Percentiles rank a stretch among this genome's conserved stretches.
phyloP scores from a whole-genome alignment of 2,888 invertebrate genomes.

The Tillus elongatus region DNA sequence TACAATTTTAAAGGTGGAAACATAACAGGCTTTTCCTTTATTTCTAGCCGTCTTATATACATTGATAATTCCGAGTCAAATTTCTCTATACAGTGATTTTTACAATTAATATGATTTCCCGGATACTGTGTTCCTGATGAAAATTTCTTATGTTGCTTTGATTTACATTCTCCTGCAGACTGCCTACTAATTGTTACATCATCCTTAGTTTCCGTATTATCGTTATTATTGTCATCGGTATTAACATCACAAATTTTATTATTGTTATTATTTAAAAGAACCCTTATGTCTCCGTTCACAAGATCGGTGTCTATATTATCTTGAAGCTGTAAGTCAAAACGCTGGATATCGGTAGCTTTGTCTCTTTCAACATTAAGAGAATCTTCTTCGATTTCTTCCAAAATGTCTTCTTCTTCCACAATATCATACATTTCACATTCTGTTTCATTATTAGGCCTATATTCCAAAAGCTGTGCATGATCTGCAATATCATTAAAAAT shows the following conservation, averaged over 20 bases:
- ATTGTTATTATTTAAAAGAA: conserved; percentile 13
- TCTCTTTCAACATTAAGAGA: conserved; percentile 5
- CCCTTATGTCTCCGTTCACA: no score
- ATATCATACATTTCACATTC: conserved; percentile 10
- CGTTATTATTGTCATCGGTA: conserved; percentile 5
- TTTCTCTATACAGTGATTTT: conserved; percentile 37
- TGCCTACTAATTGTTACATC: conserved; percentile 10
- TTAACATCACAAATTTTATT: conserved; percentile 6
- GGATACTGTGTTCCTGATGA: no score
- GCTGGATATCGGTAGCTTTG: background rate
- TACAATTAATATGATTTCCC: conserved; percentile 32
- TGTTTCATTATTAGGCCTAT: background rate
- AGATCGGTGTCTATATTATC: no score
- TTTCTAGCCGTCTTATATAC: conserved; percentile 31
- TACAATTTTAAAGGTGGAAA: conserved; percentile 37
- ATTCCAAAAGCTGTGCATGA: conserved; percentile 15
- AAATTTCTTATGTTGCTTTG: conserved; percentile 1
- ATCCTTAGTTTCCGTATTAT: conserved; percentile 8
- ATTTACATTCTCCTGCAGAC: conserved; percentile 12
- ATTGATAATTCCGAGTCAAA: conserved; percentile 33
- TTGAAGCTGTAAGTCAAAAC: background rate
- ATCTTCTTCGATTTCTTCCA: conserved; percentile 22
- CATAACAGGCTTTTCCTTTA: conserved; percentile 30
- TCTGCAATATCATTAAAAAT: conserved; percentile 15
- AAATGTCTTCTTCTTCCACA: conserved; percentile 22